Conservation (phyloP, 2,888 invertebrate genomes). For the Cephonodes hylas region DNA sequence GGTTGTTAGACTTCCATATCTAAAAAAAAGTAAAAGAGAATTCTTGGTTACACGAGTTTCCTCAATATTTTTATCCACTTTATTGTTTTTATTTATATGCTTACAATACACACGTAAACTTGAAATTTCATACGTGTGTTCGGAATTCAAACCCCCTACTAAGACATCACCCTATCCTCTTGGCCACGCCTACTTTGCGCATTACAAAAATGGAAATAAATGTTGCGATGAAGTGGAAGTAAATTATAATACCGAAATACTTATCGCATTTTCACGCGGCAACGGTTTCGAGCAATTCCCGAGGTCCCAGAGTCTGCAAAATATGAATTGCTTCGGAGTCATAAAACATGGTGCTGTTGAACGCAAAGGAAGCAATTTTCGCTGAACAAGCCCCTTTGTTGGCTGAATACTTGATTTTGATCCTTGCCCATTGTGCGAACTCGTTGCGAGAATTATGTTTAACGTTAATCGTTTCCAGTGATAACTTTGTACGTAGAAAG, state of each 20-base stretch:
- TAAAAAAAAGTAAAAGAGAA: background rate
- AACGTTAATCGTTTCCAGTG: slow-evolving; percentile 30
- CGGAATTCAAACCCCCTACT: too few species aligned
- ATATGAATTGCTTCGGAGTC: slow-evolving; percentile 44
- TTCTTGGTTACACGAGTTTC: too few species aligned
- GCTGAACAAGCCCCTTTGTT: slow-evolving; percentile 45
- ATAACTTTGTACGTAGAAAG: slow-evolving; percentile 9
- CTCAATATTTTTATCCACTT: too few species aligned
- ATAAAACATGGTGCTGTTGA: slow-evolving; percentile 47
- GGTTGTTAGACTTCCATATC: background rate
- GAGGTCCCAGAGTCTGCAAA: slow-evolving; percentile 44
- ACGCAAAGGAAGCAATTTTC: slow-evolving; percentile 50
- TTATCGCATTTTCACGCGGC: slow-evolving; percentile 43
- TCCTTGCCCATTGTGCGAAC: slow-evolving; percentile 37
- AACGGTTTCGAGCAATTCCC: slow-evolving; percentile 21
- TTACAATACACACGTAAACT: too few species aligned
- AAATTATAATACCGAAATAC: slow-evolving; percentile 24
- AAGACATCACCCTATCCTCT: too few species aligned
- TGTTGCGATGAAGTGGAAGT: slow-evolving; percentile 11
- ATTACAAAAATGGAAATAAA: background rate
- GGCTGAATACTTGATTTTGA: slow-evolving; percentile 44
- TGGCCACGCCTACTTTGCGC: background rate
- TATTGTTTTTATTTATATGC: too few species aligned
- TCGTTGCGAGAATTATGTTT: slow-evolving; percentile 24
- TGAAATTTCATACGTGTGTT: too few species aligned